phyloP scores from a whole-genome alignment of 2,797 vertebrate species.

The Australoheros facetus region DNA sequence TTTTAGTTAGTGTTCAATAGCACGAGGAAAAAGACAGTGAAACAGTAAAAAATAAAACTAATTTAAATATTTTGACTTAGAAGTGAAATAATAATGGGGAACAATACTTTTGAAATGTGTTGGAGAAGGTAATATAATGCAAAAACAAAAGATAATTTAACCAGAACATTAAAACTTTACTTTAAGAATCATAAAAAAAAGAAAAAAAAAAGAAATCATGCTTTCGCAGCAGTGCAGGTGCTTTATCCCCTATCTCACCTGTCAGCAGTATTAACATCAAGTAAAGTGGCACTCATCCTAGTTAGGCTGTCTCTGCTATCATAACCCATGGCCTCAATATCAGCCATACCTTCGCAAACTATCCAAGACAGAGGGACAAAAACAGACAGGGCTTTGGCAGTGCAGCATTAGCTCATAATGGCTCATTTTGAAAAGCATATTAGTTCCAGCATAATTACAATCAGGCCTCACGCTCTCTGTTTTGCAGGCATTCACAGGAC shows the following conservation, averaged over 20 bases:
- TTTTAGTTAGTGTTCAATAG: neutral
- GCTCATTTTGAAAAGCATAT: slow-evolving; percentile 88
- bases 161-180: neutral
- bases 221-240: slow-evolving; percentile 15
- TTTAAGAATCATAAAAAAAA: neutral
- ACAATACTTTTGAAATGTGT: neutral
- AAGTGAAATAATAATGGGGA: neutral
- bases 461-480: slow-evolving; percentile 82
- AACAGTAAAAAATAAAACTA: neutral
- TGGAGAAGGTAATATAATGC: neutral
- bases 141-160: neutral
- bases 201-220: neutral
- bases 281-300: slow-evolving; percentile 47
- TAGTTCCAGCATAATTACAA: slow-evolving; percentile 90
- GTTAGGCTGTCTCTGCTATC: slow-evolving; percentile 69
- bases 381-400: slow-evolving; percentile 84
- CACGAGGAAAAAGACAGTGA: neutral
- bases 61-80: neutral
- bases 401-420: slow-evolving; percentile 87
- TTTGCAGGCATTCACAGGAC: slow-evolving; percentile 83
- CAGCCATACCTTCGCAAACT: slow-evolving; percentile 82
- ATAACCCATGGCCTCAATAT: slow-evolving; percentile 82
- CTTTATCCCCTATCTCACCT: slow-evolving; percentile 68
- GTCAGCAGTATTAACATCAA: slow-evolving; percentile 65
- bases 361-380: slow-evolving; percentile 81